phyloP scores from a whole-genome alignment of 1,140 invertebrate species.

The Danaus melanippus region DNA sequence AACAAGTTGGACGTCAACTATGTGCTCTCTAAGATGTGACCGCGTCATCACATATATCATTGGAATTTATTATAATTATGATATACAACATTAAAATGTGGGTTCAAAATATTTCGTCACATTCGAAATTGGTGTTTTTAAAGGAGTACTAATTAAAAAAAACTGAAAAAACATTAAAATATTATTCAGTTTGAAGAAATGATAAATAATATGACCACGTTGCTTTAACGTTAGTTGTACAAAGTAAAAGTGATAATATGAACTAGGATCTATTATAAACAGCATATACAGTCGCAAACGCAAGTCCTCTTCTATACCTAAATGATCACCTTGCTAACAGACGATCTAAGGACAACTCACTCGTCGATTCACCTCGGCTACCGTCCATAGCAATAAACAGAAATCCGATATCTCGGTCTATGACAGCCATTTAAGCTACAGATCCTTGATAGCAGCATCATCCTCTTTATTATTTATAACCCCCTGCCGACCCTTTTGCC shows the following conservation, averaged over 20 bases:
- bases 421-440: conserved; percentile 43
- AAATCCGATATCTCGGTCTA: conserved; percentile 56
- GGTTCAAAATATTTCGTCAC: conserved; percentile 9
- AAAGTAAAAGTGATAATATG: too few species aligned
- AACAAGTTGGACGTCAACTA: conserved; percentile 17
- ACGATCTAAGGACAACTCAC: conserved; percentile 50
- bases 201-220: too few species aligned
- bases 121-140: too few species aligned
- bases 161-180: too few species aligned
- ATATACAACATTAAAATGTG: conserved; percentile 22
- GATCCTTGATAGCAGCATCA: conserved; percentile 47
- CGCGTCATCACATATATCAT: conserved; percentile 10
- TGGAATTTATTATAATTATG: conserved; percentile 15
- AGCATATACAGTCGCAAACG: too few species aligned
- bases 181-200: too few species aligned
- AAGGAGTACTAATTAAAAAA: too few species aligned
- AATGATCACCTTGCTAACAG: conserved; percentile 25
- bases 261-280: too few species aligned
- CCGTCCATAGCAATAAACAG: conserved; percentile 55
- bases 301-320: conserved; percentile 11
- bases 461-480: conserved; percentile 54
- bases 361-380: conserved; percentile 36
- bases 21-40: conserved; percentile 21
- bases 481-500: conserved; percentile 28
- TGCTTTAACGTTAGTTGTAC: too few species aligned